phyloP scores from a whole-genome alignment of 2,888 invertebrate genomes.

The Microlaimidae sp. region DNA sequence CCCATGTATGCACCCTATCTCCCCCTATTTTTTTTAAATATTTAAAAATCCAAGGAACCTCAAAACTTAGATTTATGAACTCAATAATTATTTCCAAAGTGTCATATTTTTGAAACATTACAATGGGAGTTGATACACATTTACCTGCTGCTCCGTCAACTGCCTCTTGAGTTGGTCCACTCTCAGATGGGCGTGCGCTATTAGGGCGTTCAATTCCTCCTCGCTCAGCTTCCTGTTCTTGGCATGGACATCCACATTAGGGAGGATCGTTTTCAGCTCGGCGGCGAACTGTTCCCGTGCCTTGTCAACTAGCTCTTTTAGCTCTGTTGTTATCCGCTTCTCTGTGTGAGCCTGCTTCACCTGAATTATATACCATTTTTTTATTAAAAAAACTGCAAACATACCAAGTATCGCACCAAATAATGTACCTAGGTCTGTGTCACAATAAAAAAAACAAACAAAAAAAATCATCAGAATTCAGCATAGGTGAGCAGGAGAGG shows the following conservation, averaged over 20 bases:
- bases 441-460: too few relatives aligned
- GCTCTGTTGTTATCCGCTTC: slow-evolving; percentile 51
- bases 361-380: slow-evolving; percentile 20
- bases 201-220: slow-evolving; percentile 56
- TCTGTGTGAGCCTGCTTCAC: slow-evolving; percentile 36
- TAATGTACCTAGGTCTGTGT: too few relatives aligned
- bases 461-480: too few relatives aligned
- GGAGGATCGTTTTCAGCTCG: slow-evolving; percentile 49
- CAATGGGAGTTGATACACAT: slow-evolving; percentile 11
- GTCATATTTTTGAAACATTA: too few relatives aligned
- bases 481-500: too few relatives aligned
- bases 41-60: too few relatives aligned
- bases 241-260: slow-evolving; percentile 52
- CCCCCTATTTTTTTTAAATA: too few relatives aligned
- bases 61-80: too few relatives aligned
- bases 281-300: slow-evolving; percentile 41
- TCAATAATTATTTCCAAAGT: too few relatives aligned
- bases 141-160: slow-evolving; percentile 51
- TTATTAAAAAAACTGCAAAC: too few relatives aligned
- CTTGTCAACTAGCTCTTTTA: slow-evolving; percentile 55
- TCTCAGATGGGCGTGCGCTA: slow-evolving; percentile 58
- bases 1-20: too few relatives aligned
- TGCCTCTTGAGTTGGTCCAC: slow-evolving; percentile 56
- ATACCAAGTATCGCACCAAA: too few relatives aligned
- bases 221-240: slow-evolving; percentile 43